phyloP scores from a whole-genome alignment of 2,888 invertebrate species.

The Apodemia mormo region DNA sequence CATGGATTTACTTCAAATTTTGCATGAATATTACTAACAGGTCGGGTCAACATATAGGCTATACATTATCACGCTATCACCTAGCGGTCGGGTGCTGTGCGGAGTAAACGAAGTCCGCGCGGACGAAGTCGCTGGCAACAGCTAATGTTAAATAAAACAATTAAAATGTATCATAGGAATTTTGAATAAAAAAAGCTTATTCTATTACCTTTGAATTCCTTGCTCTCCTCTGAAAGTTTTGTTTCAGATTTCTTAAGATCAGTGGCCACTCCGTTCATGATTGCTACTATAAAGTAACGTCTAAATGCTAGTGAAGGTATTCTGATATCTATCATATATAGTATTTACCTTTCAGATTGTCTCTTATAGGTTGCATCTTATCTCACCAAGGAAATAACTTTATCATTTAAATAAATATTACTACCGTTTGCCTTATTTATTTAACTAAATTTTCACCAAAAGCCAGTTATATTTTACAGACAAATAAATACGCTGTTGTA shows the following conservation, averaged over 20 bases:
- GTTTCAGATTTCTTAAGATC: background rate
- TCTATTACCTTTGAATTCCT: background rate
- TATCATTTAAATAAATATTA: conserved; percentile 14
- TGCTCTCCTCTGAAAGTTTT: background rate
- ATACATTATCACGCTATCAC: no score
- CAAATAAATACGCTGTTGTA: background rate
- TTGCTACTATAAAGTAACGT: background rate
- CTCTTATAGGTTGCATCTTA: conserved; percentile 2
- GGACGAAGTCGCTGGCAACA: no score
- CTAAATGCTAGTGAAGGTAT: background rate
- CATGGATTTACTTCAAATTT: no score
- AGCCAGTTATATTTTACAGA: background rate
- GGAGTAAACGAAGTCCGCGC: no score
- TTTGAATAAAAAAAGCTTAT: background rate
- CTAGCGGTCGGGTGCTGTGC: no score
- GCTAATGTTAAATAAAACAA: no score
- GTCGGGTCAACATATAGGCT: no score
- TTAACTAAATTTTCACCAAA: conserved; percentile 7
- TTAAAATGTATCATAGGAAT: no score
- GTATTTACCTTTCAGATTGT: background rate
- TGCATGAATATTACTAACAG: no score
- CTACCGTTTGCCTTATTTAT: conserved; percentile 22
- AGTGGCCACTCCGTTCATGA: background rate
- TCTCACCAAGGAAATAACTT: conserved; percentile 1
- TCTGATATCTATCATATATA: background rate